Evolutionary conservation across 2,797 vertebrate species (phyloP).

Genomic region (Malacoctenus gilli): DNA sequence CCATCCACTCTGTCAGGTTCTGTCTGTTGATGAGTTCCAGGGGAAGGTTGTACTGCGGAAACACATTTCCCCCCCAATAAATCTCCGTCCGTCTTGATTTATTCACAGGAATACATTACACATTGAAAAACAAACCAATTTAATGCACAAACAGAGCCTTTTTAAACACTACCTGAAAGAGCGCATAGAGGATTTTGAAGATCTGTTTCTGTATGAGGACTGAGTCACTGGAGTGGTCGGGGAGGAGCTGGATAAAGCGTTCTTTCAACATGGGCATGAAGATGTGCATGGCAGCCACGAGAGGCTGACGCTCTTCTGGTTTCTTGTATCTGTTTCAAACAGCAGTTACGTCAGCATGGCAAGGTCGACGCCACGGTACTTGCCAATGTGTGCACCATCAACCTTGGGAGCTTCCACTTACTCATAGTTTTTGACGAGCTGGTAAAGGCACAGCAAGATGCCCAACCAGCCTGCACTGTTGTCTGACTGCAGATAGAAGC

Average conservation of each 20-base stretch:
- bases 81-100: too few species aligned
- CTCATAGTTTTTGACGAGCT: conserved; percentile 99
- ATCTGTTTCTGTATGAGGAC: conserved; percentile 99
- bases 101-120: too few species aligned
- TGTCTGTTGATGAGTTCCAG: conserved; percentile 98
- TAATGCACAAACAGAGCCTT: too few species aligned
- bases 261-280: conserved; percentile 98
- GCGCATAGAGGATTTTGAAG: conserved; percentile 99
- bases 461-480: conserved; percentile 96
- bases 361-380: not conserved
- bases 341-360: conserved; percentile 3
- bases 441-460: conserved; percentile 98
- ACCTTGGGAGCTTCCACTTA: conserved; percentile 71
- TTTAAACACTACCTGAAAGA: conserved; percentile 90
- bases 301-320: conserved; percentile 93
- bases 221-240: conserved; percentile 92
- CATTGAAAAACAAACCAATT: too few species aligned
- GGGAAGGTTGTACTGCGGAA: conserved; percentile 91
- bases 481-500: conserved; percentile 97
- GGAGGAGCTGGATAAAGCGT: conserved; percentile 93
- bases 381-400: not conserved
- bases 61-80: conserved; percentile 1
- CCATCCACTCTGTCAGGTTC: conserved; percentile 98
- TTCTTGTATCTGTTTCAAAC: conserved; percentile 91
- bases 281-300: conserved; percentile 98